These are phyloP conservation scores for Norana najaformis DNA, from an alignment of 2,888 invertebrate species.

Conservation along the genomic window DNA sequence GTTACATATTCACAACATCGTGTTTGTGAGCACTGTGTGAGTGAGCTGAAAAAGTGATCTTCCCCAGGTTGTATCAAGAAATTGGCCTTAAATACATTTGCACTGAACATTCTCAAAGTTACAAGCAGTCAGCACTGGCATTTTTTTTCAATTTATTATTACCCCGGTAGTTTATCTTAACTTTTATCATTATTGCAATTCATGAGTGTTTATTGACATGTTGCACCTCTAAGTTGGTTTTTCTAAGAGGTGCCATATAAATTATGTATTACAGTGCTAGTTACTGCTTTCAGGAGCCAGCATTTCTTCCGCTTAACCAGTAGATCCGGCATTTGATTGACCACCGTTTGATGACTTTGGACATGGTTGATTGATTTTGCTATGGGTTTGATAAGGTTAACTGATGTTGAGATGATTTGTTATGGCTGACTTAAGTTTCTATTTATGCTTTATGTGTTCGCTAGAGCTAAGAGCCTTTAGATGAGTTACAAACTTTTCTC, in stretches of 20 bases:
- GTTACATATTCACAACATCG: neutral
- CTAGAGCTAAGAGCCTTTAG: slow-evolving; percentile 4
- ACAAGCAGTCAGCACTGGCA: neutral
- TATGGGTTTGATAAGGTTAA: neutral
- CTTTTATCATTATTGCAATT: neutral
- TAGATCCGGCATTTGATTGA: neutral
- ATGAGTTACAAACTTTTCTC: neutral
- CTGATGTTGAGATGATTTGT: neutral
- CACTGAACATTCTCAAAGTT: neutral
- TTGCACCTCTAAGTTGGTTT: neutral
- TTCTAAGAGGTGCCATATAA: too few species aligned
- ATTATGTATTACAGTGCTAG: too few species aligned
- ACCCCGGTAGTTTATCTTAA: neutral
- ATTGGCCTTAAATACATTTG: neutral
- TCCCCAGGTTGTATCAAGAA: neutral
- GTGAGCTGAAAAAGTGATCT: neutral
- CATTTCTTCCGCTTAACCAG: neutral
- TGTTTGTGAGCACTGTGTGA: neutral
- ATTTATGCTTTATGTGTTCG: neutral
- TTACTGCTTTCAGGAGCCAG: neutral
- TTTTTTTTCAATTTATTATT: neutral
- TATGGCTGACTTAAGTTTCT: neutral
- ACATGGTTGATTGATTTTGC: neutral
- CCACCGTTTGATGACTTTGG: neutral
- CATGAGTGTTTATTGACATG: neutral